Evolutionary conservation across 2,113 vertebrate genomes (phyloP).

Genomic region (Labeo catla): DNA sequence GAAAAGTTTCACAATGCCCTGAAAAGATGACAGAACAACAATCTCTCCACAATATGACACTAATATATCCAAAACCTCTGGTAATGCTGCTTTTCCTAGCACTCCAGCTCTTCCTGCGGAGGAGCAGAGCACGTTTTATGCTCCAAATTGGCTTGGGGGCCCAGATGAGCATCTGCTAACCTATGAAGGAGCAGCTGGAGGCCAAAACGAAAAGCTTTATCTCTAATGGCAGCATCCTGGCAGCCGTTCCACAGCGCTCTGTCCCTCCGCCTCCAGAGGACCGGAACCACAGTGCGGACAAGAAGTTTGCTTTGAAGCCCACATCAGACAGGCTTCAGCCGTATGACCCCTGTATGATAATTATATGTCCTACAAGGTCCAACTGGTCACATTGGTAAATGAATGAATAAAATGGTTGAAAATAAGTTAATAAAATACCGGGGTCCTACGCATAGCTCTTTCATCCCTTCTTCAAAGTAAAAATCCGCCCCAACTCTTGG

Average conservation of each 20-base stretch:
- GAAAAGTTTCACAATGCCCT: constrained; percentile 18
- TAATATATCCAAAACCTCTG: background rate
- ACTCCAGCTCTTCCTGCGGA: background rate
- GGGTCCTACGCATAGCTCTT: background rate
- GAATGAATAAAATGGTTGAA: background rate
- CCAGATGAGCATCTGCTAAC: constrained; percentile 42
- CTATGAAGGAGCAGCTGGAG: constrained; percentile 31
- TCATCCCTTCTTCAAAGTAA: constrained; percentile 5
- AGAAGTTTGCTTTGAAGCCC: constrained; percentile 19
- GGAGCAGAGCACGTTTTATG: background rate
- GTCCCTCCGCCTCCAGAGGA: constrained; percentile 12
- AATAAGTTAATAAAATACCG: constrained; percentile 4
- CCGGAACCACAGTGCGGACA: background rate
- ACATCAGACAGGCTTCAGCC: constrained; percentile 6
- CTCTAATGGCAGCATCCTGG: constrained; percentile 39
- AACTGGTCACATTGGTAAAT: background rate
- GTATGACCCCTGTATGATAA: background rate
- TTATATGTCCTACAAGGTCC: constrained; percentile 1
- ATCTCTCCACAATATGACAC: background rate
- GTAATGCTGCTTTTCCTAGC: background rate
- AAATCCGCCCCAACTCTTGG: background rate
- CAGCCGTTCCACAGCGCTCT: background rate
- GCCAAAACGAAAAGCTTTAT: constrained; percentile 36
- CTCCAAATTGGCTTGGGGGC: constrained; percentile 37
- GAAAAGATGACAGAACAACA: background rate